phyloP scores from a whole-genome alignment of 2,888 invertebrate genomes.

The Callimorpha dominula region DNA sequence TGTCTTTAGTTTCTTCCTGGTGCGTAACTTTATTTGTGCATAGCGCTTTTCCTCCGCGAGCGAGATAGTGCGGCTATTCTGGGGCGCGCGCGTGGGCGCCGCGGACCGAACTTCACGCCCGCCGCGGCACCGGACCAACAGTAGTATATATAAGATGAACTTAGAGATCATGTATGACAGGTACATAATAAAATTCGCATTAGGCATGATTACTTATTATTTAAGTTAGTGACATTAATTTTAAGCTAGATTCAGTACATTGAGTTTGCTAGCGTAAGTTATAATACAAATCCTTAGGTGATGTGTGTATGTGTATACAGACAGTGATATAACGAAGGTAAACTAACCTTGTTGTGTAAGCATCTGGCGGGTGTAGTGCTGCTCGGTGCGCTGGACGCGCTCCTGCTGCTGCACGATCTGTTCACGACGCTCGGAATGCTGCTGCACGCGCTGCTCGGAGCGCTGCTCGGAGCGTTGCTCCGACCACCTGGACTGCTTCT shows the following conservation, averaged over 20 bases:
- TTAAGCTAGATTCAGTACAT: conserved; percentile 33
- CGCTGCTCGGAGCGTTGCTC: conserved; percentile 79
- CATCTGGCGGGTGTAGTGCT: conserved; percentile 92
- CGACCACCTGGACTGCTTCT: conserved; percentile 89
- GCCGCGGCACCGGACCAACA: conserved; percentile 49
- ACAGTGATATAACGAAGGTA: conserved; percentile 5
- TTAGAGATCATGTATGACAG: conserved; percentile 49
- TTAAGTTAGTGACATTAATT: conserved; percentile 36
- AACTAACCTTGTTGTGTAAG: conserved; percentile 87
- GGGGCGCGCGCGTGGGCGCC: conserved; percentile 74
- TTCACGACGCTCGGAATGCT: conserved; percentile 71
- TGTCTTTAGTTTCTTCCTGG: conserved; percentile 76
- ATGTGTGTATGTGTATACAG: conserved; percentile 12
- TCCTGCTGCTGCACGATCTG: conserved; percentile 86
- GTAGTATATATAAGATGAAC: conserved; percentile 48
- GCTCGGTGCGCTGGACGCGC: conserved; percentile 88
- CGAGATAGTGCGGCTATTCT: conserved; percentile 81
- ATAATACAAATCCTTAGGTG: not conserved
- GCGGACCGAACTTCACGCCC: conserved; percentile 49
- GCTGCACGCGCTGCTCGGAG: conserved; percentile 84
- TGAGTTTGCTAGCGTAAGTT: conserved; percentile 17
- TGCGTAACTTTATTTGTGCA: conserved; percentile 82
- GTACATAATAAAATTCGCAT: conserved; percentile 59
- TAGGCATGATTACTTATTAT: conserved; percentile 46
- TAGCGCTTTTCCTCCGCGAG: conserved; percentile 80